Evolutionary conservation across 2,113 vertebrate species (phyloP).

Genomic region (Caretta caretta): DNA sequence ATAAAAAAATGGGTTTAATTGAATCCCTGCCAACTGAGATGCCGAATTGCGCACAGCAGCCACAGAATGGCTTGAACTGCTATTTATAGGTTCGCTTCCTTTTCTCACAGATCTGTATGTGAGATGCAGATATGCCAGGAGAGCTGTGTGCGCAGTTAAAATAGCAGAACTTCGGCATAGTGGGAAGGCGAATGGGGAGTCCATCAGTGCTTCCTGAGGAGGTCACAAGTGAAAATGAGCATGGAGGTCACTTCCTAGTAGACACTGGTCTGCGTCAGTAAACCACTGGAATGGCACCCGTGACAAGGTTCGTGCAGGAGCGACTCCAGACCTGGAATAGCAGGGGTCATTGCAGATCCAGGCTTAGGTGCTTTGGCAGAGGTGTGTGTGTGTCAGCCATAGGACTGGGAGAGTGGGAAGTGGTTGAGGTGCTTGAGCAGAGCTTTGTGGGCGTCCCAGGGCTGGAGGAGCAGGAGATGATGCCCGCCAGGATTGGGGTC

Average conservation of each 20-base stretch:
- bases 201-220: not conserved
- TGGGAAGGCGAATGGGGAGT: not conserved
- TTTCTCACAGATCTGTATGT: not conserved
- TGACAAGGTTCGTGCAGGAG: rapidly evolving
- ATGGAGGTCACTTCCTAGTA: not conserved
- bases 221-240: not conserved
- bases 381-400: not conserved
- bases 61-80: rapidly evolving
- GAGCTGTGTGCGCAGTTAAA: not conserved
- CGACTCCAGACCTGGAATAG: rapidly evolving
- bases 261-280: not conserved
- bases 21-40: not conserved
- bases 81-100: rapidly evolving
- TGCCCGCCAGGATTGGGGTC: not conserved
- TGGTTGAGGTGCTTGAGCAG: not conserved
- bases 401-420: not conserved
- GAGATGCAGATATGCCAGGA: not conserved
- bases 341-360: not conserved
- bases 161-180: not conserved
- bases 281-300: rapidly evolving
- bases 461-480: not conserved
- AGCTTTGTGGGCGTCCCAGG: not conserved
- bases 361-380: not conserved
- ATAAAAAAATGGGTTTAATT: not conserved
- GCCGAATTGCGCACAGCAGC: not conserved